Evolutionary conservation across 2,888 invertebrate species (phyloP).

Genomic region (Lordiphosa fenestrarum): DNA sequence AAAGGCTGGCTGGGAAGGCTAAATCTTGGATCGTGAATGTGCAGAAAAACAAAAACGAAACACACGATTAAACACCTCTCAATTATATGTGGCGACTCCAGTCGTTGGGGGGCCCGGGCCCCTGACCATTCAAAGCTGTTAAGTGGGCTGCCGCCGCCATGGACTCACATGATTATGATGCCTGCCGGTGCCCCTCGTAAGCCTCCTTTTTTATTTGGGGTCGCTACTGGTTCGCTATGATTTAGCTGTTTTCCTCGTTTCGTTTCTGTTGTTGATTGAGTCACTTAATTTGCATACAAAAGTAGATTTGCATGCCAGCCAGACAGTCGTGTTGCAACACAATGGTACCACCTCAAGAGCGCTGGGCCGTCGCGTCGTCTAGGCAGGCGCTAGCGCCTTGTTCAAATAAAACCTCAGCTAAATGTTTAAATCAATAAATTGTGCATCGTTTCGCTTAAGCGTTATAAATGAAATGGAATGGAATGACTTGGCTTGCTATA

Average conservation of each 20-base stretch:
- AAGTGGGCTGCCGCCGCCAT: constrained; percentile 58
- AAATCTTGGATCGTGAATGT: constrained; percentile 60
- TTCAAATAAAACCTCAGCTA: constrained; percentile 60
- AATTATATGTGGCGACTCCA: constrained; percentile 70
- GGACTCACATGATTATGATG: constrained; percentile 69
- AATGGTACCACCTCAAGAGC: constrained; percentile 49
- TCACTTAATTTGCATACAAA: constrained; percentile 76
- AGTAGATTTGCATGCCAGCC: constrained; percentile 71
- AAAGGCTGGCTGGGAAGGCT: constrained; percentile 41
- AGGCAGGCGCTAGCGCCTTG: constrained; percentile 54
- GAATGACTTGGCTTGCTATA: constrained; percentile 16
- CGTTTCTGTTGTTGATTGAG: constrained; percentile 57
- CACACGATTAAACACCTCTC: constrained; percentile 80
- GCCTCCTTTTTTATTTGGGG: constrained; percentile 7
- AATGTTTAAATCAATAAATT: constrained; percentile 69
- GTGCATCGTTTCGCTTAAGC: constrained; percentile 46
- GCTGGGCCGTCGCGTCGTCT: constrained; percentile 37
- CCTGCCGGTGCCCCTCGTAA: constrained; percentile 23
- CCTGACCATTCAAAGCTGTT: constrained; percentile 48
- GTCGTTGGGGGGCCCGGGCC: constrained; percentile 12
- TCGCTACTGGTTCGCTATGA: constrained; percentile 22
- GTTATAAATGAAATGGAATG: constrained; percentile 21
- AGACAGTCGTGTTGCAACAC: constrained; percentile 46
- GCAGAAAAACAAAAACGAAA: constrained; percentile 71
- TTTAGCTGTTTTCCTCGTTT: constrained; percentile 13